Conservation (phyloP, 2,888 invertebrate genomes). For the Drosophila greeni region DNA sequence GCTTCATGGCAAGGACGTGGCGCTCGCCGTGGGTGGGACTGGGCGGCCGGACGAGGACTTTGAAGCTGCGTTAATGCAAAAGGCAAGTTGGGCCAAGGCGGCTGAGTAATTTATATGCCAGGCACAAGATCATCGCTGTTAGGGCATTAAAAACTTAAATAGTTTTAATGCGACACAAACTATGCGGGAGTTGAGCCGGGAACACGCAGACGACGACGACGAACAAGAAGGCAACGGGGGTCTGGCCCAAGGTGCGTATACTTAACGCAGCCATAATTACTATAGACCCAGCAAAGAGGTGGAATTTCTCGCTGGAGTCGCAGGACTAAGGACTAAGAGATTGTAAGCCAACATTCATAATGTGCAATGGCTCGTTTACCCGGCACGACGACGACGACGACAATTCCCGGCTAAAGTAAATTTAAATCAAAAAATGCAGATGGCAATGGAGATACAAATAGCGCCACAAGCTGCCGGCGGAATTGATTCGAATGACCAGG, state of each 20-base stretch:
- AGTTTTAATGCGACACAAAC: slow-evolving; percentile 69
- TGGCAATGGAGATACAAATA: slow-evolving; percentile 44
- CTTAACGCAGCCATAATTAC: slow-evolving; percentile 41
- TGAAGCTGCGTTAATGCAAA: slow-evolving; percentile 52
- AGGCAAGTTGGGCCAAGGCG: slow-evolving; percentile 3
- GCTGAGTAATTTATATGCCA: slow-evolving; percentile 69
- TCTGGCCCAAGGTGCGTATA: slow-evolving; percentile 47
- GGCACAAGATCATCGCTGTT: slow-evolving; percentile 70
- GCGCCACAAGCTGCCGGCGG: slow-evolving; percentile 41
- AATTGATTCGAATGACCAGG: slow-evolving; percentile 70
- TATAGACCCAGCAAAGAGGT: background rate
- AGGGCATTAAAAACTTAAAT: slow-evolving; percentile 73
- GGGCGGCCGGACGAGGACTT: slow-evolving; percentile 47
- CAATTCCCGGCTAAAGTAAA: slow-evolving; percentile 33
- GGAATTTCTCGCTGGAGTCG: background rate
- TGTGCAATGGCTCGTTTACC: slow-evolving; percentile 49
- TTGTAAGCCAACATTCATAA: slow-evolving; percentile 45
- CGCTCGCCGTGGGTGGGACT: slow-evolving; percentile 6
- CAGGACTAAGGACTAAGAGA: background rate
- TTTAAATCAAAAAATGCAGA: slow-evolving; percentile 51
- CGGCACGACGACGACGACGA: slow-evolving; percentile 24
- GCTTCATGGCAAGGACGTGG: slow-evolving; percentile 53
- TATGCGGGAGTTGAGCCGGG: slow-evolving; percentile 49
- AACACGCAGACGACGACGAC: too few relatives aligned
- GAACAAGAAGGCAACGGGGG: slow-evolving; percentile 7